Percentiles rank a stretch among this genome's conserved stretches.
Evolutionary conservation across 2,113 vertebrate species (phyloP).

Genomic region (Poicephalus gulielmi): DNA sequence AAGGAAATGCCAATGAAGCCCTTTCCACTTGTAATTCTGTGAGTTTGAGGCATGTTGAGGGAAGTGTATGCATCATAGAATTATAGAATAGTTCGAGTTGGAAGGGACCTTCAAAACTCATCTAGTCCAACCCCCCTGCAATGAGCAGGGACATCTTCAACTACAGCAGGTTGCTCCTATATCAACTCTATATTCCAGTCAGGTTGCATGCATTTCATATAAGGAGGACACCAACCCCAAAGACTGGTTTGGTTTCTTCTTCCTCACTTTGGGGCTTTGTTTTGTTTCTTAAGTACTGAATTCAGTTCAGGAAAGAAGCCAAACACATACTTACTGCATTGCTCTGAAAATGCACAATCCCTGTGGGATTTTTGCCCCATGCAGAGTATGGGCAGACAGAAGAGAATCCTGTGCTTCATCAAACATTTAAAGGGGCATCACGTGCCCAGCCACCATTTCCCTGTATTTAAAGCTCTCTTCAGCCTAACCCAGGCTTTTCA

Average conservation of each 20-base stretch:
- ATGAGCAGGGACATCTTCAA: background rate
- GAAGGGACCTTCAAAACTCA: background rate
- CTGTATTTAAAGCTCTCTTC: background rate
- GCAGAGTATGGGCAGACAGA: background rate
- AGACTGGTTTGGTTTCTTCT: background rate
- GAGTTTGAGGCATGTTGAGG: background rate
- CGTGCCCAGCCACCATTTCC: background rate
- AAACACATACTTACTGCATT: background rate
- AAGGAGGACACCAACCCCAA: background rate
- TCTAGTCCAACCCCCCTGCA: background rate
- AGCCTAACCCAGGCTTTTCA: background rate
- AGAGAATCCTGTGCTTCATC: background rate
- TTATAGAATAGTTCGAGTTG: background rate
- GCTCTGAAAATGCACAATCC: background rate
- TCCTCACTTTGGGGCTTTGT: background rate
- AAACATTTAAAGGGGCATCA: slow-evolving; percentile 29
- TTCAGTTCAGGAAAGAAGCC: background rate
- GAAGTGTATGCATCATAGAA: background rate
- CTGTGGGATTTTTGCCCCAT: background rate
- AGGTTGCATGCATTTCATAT: background rate
- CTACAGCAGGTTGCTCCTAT: background rate
- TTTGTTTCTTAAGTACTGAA: background rate
- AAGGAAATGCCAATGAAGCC: background rate
- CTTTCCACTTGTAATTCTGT: background rate
- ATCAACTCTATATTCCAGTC: background rate